A percentile compares a stretch with the other conserved stretches of the same genome.
Evolutionary conservation across 2,888 invertebrate genomes (phyloP).

Genomic region (Eucera pruinosa): DNA sequence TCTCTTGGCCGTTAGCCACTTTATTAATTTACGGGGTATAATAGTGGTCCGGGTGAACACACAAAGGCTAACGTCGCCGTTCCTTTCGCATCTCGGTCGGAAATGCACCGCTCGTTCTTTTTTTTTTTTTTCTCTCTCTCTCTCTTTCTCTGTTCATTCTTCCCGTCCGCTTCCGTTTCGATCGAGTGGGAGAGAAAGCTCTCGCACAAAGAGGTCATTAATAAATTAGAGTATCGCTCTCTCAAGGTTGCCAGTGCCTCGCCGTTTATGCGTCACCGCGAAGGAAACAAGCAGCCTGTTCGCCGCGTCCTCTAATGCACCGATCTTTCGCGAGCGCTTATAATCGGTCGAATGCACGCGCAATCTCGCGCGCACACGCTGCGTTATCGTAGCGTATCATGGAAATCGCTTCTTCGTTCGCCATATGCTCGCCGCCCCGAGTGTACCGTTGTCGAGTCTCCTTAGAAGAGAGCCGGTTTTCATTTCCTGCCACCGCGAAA

Average conservation of each 20-base stretch:
- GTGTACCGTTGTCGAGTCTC: slow-evolving; percentile 61
- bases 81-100: slow-evolving; percentile 60
- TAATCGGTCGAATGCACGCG: neutral
- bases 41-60: slow-evolving; percentile 63
- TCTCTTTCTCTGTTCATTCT: neutral
- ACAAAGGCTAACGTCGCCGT: slow-evolving; percentile 70
- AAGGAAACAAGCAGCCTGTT: too few relatives aligned
- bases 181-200: neutral
- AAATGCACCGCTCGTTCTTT: slow-evolving; percentile 30
- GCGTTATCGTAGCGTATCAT: slow-evolving; percentile 59
- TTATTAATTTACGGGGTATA: slow-evolving; percentile 81
- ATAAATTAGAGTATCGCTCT: slow-evolving; percentile 13
- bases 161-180: slow-evolving; percentile 42
- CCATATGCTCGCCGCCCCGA: slow-evolving; percentile 59
- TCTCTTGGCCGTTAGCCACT: slow-evolving; percentile 76
- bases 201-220: slow-evolving; percentile 15
- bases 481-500: slow-evolving; percentile 50
- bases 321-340: slow-evolving; percentile 4
- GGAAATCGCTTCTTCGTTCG: slow-evolving; percentile 58
- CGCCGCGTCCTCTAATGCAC: neutral
- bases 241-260: neutral
- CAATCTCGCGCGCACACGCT: slow-evolving; percentile 25
- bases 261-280: neutral
- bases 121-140: neutral
- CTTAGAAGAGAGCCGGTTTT: slow-evolving; percentile 54